Evolutionary conservation across 1,140 invertebrate genomes (phyloP).

Genomic region (Drosophila baimaii): DNA sequence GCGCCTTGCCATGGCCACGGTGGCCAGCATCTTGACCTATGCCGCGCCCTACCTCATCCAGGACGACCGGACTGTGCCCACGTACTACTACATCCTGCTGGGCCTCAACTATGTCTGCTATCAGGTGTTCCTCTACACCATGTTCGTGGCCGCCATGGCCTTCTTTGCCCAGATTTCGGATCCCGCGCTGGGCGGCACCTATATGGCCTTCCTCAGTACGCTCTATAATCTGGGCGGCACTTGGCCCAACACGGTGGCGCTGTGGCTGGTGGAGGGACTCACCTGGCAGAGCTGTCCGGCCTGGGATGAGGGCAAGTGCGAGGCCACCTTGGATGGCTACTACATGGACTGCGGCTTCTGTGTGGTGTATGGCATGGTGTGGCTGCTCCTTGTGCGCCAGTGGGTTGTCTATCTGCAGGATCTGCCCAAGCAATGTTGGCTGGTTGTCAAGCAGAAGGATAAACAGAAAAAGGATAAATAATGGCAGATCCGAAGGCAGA

Average conservation of each 20-base stretch:
- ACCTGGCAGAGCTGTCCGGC: slow-evolving; percentile 91
- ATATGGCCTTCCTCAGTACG: slow-evolving; percentile 99
- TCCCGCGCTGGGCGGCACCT: slow-evolving; percentile 98
- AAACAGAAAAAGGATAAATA: slow-evolving; percentile 79
- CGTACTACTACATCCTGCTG: slow-evolving; percentile 92
- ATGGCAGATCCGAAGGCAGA: slow-evolving; percentile 66
- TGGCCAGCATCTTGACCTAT: slow-evolving; percentile 93
- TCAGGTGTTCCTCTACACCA: slow-evolving; percentile 90
- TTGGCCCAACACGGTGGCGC: slow-evolving; percentile 96
- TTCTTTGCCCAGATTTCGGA: slow-evolving; percentile 86
- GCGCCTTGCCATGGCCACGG: slow-evolving; percentile 92
- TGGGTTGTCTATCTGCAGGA: slow-evolving; percentile 85
- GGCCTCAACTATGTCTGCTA: slow-evolving; percentile 93
- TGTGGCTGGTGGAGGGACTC: slow-evolving; percentile 96
- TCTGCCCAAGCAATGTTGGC: slow-evolving; percentile 85
- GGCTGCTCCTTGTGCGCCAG: slow-evolving; percentile 90
- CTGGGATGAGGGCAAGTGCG: slow-evolving; percentile 89
- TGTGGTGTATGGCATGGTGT: slow-evolving; percentile 92
- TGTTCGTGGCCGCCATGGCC: slow-evolving; percentile 90
- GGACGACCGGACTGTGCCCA: slow-evolving; percentile 88
- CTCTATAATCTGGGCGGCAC: slow-evolving; percentile 98
- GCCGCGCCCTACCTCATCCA: slow-evolving; percentile 91
- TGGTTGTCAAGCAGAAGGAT: slow-evolving; percentile 70
- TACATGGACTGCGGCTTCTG: slow-evolving; percentile 94
- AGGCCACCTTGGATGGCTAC: slow-evolving; percentile 93